Conservation (phyloP, 2,113 vertebrate genomes). For the Acrocephalus kingi region DNA sequence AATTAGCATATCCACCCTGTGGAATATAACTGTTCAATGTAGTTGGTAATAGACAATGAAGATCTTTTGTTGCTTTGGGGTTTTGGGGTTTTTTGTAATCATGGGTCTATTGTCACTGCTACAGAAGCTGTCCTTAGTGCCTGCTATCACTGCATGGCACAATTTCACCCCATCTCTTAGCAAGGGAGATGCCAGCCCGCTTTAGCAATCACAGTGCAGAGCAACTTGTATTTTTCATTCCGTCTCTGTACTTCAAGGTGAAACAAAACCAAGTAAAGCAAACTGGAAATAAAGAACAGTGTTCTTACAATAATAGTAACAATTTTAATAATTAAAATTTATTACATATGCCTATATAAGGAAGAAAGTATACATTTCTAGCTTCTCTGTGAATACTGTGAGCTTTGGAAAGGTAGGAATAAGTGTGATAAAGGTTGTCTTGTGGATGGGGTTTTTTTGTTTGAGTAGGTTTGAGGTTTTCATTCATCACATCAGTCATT, state of each 20-base stretch:
- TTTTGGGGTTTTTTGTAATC: not conserved
- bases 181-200: not conserved
- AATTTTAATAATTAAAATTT: no score
- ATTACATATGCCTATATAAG: no score
- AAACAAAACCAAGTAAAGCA: not conserved
- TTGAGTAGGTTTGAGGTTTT: no score
- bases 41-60: not conserved
- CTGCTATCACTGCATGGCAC: not conserved
- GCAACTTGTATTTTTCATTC: not conserved
- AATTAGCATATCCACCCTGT: not conserved
- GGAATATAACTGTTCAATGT: not conserved
- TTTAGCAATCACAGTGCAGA: not conserved
- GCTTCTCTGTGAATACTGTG: no score
- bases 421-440: no score
- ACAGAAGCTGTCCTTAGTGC: not conserved
- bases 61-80: not conserved
- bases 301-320: no score
- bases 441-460: no score
- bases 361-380: no score
- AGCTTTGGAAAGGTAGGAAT: no score
- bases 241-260: not conserved
- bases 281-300: no score
- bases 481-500: no score
- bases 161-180: not conserved
- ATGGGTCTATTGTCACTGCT: not conserved